These are phyloP conservation scores for Dromius quadrimaculatus DNA, from an alignment of 2,888 invertebrate species.

Conservation along the genomic window DNA sequence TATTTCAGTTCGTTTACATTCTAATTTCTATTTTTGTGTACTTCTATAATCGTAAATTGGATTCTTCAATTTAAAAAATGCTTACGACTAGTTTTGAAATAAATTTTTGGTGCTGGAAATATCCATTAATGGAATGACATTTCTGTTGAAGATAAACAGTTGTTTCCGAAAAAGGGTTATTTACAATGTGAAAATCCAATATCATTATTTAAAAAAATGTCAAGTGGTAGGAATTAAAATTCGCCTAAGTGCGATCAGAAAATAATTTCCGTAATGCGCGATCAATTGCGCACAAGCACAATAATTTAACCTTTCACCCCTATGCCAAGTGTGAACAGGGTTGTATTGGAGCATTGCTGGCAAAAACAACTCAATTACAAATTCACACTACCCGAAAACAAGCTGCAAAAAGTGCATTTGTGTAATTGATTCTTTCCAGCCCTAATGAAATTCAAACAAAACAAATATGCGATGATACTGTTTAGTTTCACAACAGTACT, in stretches of 20 bases:
- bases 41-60: too few species aligned
- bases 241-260: conserved; percentile 49
- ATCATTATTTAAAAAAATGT: conserved; percentile 36
- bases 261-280: conserved; percentile 50
- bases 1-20: too few species aligned
- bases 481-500: too few species aligned
- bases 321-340: conserved; percentile 42
- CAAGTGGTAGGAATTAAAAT: conserved; percentile 44
- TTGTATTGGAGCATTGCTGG: background rate
- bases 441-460: conserved; percentile 38
- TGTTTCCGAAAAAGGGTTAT: too few species aligned
- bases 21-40: too few species aligned
- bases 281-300: conserved; percentile 44
- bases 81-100: too few species aligned
- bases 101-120: too few species aligned
- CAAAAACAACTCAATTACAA: conserved; percentile 41
- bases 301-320: conserved; percentile 30
- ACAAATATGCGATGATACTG: too few species aligned
- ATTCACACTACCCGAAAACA: conserved; percentile 40
- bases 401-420: conserved; percentile 50
- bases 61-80: too few species aligned
- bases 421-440: conserved; percentile 45
- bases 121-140: too few species aligned
- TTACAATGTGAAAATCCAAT: conserved; percentile 24
- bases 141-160: too few species aligned